phyloP scores from a whole-genome alignment of 1,140 invertebrate species.

The Bactericera cockerelli region DNA sequence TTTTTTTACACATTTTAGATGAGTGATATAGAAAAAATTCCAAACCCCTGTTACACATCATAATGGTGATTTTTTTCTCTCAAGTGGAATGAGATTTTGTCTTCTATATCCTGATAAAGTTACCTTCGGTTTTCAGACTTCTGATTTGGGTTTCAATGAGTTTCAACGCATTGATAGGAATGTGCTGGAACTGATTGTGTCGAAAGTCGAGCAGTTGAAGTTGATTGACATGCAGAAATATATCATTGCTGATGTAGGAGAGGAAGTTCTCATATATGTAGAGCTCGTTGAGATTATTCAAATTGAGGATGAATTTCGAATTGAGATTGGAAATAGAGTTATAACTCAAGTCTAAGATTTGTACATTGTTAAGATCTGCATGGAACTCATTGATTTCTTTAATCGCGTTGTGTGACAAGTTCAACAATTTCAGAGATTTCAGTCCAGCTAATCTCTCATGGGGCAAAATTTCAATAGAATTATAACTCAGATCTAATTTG shows the following conservation, averaged over 20 bases:
- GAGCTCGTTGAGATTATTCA: conserved; percentile 55
- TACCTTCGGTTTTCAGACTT: conserved; percentile 59
- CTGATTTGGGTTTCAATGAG: conserved; percentile 65
- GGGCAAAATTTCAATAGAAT: conserved; percentile 68
- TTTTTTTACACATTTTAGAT: too few species aligned
- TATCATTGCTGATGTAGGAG: conserved; percentile 54
- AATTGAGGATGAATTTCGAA: conserved; percentile 55
- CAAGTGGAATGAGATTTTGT: too few species aligned
- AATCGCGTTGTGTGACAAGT: conserved; percentile 66
- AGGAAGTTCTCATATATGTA: conserved; percentile 71
- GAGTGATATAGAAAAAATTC: too few species aligned
- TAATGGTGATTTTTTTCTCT: too few species aligned
- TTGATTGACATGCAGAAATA: conserved; percentile 63
- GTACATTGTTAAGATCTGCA: conserved; percentile 52
- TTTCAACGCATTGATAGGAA: conserved; percentile 57
- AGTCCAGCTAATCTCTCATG: conserved; percentile 69
- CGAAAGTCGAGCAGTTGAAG: conserved; percentile 64
- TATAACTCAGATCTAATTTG: conserved; percentile 66
- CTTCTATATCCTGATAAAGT: conserved; percentile 23
- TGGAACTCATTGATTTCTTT: conserved; percentile 72
- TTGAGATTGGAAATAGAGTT: conserved; percentile 65
- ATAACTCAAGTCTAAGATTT: conserved; percentile 63
- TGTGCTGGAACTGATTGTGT: conserved; percentile 64
- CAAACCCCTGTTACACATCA: too few species aligned
- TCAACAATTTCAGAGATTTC: conserved; percentile 49